Evolutionary conservation across 2,797 vertebrate species (phyloP).

Genomic region (Spinus pinus): DNA sequence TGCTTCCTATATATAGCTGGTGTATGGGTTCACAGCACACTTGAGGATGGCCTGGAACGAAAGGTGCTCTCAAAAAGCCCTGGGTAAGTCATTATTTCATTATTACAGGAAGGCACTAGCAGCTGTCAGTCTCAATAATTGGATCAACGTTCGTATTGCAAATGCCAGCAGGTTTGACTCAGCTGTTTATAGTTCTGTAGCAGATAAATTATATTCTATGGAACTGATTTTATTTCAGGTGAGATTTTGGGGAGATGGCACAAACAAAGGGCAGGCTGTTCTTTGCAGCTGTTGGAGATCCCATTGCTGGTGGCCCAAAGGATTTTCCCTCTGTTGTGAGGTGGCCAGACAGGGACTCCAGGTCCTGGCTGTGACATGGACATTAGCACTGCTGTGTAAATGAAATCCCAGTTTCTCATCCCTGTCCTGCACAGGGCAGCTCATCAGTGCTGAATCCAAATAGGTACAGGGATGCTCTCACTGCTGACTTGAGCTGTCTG

Average conservation of each 20-base stretch:
- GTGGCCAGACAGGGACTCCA: neutral
- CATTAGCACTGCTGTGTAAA: neutral
- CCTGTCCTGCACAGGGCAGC: neutral
- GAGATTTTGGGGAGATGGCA: neutral
- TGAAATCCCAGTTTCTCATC: neutral
- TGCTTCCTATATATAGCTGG: slow-evolving; percentile 29
- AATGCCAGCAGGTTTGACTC: slow-evolving; percentile 41
- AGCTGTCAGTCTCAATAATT: slow-evolving; percentile 44
- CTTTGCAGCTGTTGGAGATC: neutral
- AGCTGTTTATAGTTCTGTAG: neutral
- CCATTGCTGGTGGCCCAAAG: neutral
- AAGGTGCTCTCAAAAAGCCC: slow-evolving; percentile 16
- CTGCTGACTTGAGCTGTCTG: neutral
- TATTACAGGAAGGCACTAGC: neutral
- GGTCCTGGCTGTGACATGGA: neutral
- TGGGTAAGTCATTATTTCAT: slow-evolving; percentile 11
- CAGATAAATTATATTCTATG: neutral
- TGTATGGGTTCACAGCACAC: neutral
- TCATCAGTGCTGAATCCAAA: neutral
- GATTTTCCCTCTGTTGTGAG: neutral
- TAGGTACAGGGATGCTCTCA: fast-evolving
- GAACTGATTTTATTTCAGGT: neutral
- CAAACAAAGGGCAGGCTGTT: neutral
- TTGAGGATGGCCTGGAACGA: slow-evolving; percentile 27
- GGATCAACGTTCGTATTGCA: neutral